Conservation (phyloP, 2,888 invertebrate genomes). For the Andrena trimmerana region DNA sequence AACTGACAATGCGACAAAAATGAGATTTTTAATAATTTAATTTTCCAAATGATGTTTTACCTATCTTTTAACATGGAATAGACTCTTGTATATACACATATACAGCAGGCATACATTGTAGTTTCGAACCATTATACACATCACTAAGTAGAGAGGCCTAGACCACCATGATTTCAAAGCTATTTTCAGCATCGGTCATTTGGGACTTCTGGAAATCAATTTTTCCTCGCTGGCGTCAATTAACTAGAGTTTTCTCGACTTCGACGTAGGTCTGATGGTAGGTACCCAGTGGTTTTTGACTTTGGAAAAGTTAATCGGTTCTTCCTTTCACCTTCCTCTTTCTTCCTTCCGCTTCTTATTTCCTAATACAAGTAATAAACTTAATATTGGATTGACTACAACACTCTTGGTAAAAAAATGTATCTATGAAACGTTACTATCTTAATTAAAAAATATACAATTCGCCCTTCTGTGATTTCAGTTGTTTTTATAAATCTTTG, state of each 20-base stretch:
- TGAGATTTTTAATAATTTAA: too few species aligned
- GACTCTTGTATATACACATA: conserved; percentile 13
- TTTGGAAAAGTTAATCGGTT: conserved; percentile 64
- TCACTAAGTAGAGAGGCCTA: conserved; percentile 42
- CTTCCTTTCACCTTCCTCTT: conserved; percentile 44
- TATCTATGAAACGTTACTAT: not conserved
- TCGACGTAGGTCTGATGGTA: conserved; percentile 67
- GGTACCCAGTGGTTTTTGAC: conserved; percentile 31
- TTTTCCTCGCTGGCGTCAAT: conserved; percentile 68
- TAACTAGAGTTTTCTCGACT: conserved; percentile 68
- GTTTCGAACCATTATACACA: conserved; percentile 34
- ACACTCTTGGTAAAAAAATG: too few species aligned
- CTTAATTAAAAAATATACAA: too few species aligned
- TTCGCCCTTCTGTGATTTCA: too few species aligned
- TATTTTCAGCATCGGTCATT: conserved; percentile 57
- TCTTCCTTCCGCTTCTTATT: not conserved
- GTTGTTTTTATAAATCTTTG: too few species aligned
- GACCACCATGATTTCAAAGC: conserved; percentile 59
- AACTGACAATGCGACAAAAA: too few species aligned
- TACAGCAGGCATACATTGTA: conserved; percentile 35
- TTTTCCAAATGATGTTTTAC: not conserved
- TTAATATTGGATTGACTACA: not conserved
- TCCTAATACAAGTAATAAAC: not conserved
- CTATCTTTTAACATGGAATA: conserved; percentile 2
- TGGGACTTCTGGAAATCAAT: conserved; percentile 69